These are phyloP conservation scores for Epistrophella euchroma DNA, from an alignment of 2,888 invertebrate genomes.

Conservation along the genomic window DNA sequence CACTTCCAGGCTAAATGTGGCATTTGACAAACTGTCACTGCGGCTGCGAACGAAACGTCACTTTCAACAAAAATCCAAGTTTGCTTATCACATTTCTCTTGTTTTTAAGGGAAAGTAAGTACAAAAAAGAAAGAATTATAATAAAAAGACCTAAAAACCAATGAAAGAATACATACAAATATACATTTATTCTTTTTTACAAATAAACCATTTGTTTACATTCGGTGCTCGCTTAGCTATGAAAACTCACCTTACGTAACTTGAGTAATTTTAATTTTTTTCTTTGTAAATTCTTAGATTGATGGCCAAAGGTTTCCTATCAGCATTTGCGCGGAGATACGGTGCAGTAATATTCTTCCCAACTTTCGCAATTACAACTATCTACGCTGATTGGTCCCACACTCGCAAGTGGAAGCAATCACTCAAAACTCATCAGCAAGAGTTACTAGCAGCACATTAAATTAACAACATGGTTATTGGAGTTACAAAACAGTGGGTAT, in stretches of 20 bases:
- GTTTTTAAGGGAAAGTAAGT: slow-evolving; percentile 57
- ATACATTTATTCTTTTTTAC: neutral
- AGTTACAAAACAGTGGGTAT: slow-evolving; percentile 85
- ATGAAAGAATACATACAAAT: neutral
- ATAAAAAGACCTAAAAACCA: neutral
- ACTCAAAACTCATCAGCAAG: slow-evolving; percentile 78
- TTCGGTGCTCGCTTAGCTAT: neutral
- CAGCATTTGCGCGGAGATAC: slow-evolving; percentile 86
- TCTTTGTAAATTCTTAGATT: slow-evolving; percentile 50
- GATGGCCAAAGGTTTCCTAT: slow-evolving; percentile 80
- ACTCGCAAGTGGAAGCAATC: slow-evolving; percentile 89
- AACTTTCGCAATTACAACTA: slow-evolving; percentile 85
- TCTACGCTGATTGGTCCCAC: slow-evolving; percentile 89
- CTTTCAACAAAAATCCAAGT: slow-evolving; percentile 10
- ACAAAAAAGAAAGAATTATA: slow-evolving; percentile 5
- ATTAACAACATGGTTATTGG: slow-evolving; percentile 82
- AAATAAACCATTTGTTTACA: slow-evolving; percentile 27
- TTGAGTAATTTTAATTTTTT: slow-evolving; percentile 13
- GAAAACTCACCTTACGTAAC: slow-evolving; percentile 58
- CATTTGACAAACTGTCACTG: neutral
- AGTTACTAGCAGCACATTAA: slow-evolving; percentile 77
- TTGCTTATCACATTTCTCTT: slow-evolving; percentile 32
- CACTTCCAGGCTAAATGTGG: slow-evolving; percentile 1
- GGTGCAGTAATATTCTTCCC: slow-evolving; percentile 89
- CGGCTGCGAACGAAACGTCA: neutral